Percentiles rank a stretch among this genome's conserved stretches.
Conservation (phyloP, 2,888 invertebrate genomes). For the Lithodes maja region DNA sequence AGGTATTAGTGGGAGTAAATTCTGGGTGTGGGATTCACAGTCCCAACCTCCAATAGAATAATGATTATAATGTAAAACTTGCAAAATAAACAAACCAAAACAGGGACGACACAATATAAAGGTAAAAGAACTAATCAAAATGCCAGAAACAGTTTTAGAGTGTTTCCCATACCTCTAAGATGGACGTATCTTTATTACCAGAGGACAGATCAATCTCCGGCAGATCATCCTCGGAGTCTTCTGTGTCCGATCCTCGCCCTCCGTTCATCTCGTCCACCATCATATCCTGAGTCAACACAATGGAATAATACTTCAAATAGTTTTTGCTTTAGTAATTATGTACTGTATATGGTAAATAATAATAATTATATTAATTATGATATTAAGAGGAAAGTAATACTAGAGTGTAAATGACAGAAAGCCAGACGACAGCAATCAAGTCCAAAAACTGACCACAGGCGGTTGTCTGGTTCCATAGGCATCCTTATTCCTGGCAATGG, state of each 20-base stretch:
- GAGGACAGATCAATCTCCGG: slow-evolving; percentile 82
- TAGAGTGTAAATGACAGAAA: background rate
- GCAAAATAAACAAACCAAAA: too few species aligned
- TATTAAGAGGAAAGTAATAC: background rate
- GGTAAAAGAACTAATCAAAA: too few species aligned
- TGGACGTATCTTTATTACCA: slow-evolving; percentile 87
- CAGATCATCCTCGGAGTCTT: slow-evolving; percentile 81
- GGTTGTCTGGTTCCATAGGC: slow-evolving; percentile 80
- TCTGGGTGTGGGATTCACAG: too few species aligned
- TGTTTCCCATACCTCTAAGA: slow-evolving; percentile 80
- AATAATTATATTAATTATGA: background rate
- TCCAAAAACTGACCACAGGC: slow-evolving; percentile 29
- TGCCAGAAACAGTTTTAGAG: too few species aligned
- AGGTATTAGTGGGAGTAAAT: too few species aligned
- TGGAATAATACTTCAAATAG: background rate
- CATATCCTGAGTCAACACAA: slow-evolving; percentile 42
- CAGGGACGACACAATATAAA: too few species aligned
- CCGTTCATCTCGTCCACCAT: slow-evolving; percentile 48
- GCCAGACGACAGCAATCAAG: too few species aligned
- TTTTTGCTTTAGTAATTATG: background rate
- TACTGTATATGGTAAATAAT: background rate
- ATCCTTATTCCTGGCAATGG: slow-evolving; percentile 83
- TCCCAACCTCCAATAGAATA: too few species aligned
- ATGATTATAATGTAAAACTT: too few species aligned
- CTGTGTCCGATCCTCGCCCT: slow-evolving; percentile 78